Conservation (phyloP, 2,113 vertebrate genomes). For the Salminus brasiliensis region DNA sequence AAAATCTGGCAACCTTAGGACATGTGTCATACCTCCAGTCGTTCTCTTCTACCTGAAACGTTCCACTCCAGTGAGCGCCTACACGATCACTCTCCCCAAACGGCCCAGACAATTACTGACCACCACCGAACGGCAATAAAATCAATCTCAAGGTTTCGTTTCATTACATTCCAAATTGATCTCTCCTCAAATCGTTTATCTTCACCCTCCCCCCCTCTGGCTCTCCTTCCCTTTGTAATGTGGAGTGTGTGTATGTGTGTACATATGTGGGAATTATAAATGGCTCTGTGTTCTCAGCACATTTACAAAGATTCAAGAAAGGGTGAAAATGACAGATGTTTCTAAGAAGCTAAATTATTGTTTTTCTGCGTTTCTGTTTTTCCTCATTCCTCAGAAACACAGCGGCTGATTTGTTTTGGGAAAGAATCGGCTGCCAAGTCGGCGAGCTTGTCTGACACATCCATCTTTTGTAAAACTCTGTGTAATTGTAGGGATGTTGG, state of each 20-base stretch:
- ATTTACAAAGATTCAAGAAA: conserved; percentile 25
- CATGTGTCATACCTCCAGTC: neutral
- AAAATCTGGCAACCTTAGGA: too few species aligned
- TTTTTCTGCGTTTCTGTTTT: neutral
- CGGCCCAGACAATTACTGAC: conserved; percentile 76
- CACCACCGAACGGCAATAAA: conserved; percentile 72
- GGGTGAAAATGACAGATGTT: conserved; percentile 20
- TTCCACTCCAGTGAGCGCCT: neutral
- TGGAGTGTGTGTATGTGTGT: conserved; percentile 2
- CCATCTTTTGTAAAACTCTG: neutral
- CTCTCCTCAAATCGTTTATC: conserved; percentile 30
- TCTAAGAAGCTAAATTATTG: neutral
- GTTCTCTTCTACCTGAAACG: neutral
- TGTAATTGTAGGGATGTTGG: neutral
- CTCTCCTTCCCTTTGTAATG: neutral
- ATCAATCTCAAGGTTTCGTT: conserved; percentile 67
- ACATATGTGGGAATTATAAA: conserved; percentile 36
- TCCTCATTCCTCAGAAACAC: neutral
- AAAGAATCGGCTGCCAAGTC: neutral
- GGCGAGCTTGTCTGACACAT: conserved; percentile 1
- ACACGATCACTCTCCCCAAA: conserved; percentile 66
- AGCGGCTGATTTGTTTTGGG: neutral
- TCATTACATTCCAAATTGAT: conserved; percentile 55
- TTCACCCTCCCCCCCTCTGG: neutral
- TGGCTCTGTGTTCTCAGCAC: conserved; percentile 10